Evolutionary conservation across 2,888 invertebrate species (phyloP).

Genomic region (Sinelater perroti): DNA sequence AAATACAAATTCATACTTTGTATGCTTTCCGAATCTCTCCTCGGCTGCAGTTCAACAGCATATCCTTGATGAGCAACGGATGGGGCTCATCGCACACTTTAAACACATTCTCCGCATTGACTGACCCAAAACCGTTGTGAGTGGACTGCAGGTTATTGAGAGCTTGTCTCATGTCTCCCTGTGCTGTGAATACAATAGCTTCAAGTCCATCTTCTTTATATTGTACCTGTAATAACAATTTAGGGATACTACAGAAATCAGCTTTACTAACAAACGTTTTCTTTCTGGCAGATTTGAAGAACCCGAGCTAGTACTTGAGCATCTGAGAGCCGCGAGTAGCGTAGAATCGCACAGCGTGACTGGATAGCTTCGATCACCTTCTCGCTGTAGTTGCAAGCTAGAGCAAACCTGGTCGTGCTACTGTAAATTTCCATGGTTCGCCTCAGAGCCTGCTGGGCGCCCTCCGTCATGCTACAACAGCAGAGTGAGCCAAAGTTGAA

Average conservation of each 20-base stretch:
- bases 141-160: slow-evolving; percentile 97
- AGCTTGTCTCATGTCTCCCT: slow-evolving; percentile 98
- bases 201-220: slow-evolving; percentile 93
- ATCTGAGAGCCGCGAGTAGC: slow-evolving; percentile 90
- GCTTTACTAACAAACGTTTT: slow-evolving; percentile 65
- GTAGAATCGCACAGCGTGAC: slow-evolving; percentile 95
- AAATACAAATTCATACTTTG: slow-evolving; percentile 61
- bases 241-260: not conserved
- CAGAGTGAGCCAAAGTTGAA: not conserved
- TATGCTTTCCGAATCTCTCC: slow-evolving; percentile 88
- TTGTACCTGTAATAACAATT: slow-evolving; percentile 65
- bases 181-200: slow-evolving; percentile 97
- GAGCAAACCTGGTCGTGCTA: slow-evolving; percentile 94
- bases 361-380: slow-evolving; percentile 99
- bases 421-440: slow-evolving; percentile 99
- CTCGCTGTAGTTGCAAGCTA: slow-evolving; percentile 98
- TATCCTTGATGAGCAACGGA: slow-evolving; percentile 89
- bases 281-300: slow-evolving; percentile 77
- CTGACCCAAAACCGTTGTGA: slow-evolving; percentile 88
- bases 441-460: slow-evolving; percentile 96
- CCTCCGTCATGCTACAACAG: slow-evolving; percentile 91
- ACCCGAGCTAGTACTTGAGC: slow-evolving; percentile 87
- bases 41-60: slow-evolving; percentile 84
- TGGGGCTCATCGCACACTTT: slow-evolving; percentile 99
- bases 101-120: slow-evolving; percentile 95